Percentiles rank a stretch among this genome's conserved stretches.
Evolutionary conservation across 37 sponge, comb jelly and placozoan species (phyloP).

Genomic region (Hexactinellida sp.): DNA sequence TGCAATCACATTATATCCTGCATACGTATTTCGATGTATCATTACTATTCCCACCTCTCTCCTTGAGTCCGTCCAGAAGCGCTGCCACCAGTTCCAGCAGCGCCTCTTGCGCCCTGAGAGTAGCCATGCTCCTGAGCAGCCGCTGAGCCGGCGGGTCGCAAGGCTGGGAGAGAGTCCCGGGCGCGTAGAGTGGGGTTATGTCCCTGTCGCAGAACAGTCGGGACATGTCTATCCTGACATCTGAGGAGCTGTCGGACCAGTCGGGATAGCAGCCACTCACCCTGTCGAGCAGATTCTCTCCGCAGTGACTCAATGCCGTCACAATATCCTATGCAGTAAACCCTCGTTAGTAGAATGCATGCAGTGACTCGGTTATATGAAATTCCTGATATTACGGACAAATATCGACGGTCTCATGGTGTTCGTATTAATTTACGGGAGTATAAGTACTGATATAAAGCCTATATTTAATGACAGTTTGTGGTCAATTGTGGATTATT

Average conservation of each 20-base stretch:
- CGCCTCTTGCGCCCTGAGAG: not conserved
- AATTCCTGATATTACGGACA: too few relatives aligned
- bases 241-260: not conserved
- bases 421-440: too few relatives aligned
- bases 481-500: too few relatives aligned
- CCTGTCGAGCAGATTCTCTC: not conserved
- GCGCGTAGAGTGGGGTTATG: not conserved
- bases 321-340: not conserved
- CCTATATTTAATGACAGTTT: too few relatives aligned
- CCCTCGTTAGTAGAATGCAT: too few relatives aligned
- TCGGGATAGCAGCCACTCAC: not conserved
- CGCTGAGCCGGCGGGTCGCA: not conserved
- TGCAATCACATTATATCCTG: too few relatives aligned
- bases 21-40: too few relatives aligned
- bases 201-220: not conserved
- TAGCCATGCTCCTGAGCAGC: not conserved
- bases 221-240: not conserved
- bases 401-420: too few relatives aligned
- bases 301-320: not conserved
- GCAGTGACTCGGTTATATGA: too few relatives aligned
- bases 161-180: not conserved
- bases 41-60: not conserved
- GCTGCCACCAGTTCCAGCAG: not conserved
- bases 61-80: not conserved
- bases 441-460: too few relatives aligned